These are phyloP conservation scores for Forbesichthys agassizii DNA, from an alignment of 2,113 vertebrate species.

Conservation along the genomic window DNA sequence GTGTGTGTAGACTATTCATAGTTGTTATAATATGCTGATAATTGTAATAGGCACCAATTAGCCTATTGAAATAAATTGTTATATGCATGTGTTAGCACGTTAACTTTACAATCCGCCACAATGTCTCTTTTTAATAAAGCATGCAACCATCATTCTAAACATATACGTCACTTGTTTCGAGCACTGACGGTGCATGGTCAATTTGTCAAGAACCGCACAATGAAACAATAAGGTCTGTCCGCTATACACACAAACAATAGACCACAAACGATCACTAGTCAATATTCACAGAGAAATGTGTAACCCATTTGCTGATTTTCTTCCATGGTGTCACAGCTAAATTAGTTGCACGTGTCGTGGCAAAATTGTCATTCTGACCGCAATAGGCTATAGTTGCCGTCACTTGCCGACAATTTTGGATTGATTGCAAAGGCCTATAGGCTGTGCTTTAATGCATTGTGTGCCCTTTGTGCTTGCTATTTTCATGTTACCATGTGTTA, in stretches of 20 bases:
- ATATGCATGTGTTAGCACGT: background rate
- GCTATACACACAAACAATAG: background rate
- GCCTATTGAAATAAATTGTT: too few species aligned
- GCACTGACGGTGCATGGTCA: slow-evolving; percentile 13
- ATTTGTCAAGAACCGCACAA: background rate
- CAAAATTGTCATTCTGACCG: too few species aligned
- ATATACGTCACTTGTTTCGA: slow-evolving; percentile 12
- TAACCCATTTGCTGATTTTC: slow-evolving; percentile 61
- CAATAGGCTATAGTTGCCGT: too few species aligned
- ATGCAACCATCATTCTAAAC: background rate
- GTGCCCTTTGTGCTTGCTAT: too few species aligned
- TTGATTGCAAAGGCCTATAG: too few species aligned
- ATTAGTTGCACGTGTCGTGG: too few species aligned
- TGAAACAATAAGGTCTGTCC: slow-evolving; percentile 9
- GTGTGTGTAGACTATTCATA: too few species aligned
- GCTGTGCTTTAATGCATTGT: too few species aligned
- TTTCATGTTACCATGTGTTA: too few species aligned
- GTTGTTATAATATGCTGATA: too few species aligned
- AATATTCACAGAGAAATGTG: slow-evolving; percentile 59
- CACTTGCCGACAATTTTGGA: too few species aligned
- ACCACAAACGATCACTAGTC: slow-evolving; percentile 4
- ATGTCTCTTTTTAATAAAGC: background rate
- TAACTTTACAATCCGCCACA: slow-evolving; percentile 7
- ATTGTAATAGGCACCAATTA: too few species aligned
- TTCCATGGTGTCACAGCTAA: slow-evolving; percentile 5